A percentile compares a stretch with the other conserved stretches of the same genome.
Conservation (phyloP, 2,797 vertebrate species). For the Mormyrus proboscirostris region DNA sequence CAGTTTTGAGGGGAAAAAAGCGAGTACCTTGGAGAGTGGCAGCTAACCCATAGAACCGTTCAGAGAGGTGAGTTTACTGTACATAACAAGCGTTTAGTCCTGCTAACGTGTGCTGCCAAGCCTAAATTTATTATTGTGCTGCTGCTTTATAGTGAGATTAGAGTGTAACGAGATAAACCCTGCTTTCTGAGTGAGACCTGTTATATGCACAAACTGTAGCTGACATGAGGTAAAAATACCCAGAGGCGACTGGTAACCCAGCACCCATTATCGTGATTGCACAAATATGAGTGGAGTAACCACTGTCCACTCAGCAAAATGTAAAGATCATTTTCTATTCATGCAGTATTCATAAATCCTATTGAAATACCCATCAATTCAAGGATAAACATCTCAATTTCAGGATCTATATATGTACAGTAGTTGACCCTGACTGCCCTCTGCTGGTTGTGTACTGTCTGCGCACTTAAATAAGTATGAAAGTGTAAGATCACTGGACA, state of each 20-base stretch:
- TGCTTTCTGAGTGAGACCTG: background rate
- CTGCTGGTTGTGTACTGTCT: background rate
- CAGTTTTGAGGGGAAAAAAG: background rate
- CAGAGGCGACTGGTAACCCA: background rate
- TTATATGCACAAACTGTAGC: background rate
- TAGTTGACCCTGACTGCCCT: constrained; percentile 13
- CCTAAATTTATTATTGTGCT: background rate
- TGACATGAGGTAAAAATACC: background rate
- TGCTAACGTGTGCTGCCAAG: background rate
- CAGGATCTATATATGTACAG: background rate
- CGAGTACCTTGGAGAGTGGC: background rate
- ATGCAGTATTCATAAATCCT: constrained; percentile 1
- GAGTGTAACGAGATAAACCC: background rate
- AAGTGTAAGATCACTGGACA: background rate
- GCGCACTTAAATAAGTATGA: background rate
- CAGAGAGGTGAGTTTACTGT: background rate
- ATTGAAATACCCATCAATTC: background rate
- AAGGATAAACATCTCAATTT: background rate
- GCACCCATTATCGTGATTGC: background rate
- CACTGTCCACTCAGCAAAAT: background rate
- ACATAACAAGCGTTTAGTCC: background rate
- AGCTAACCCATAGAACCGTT: background rate
- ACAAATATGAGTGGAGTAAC: background rate
- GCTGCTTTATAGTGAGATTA: background rate
- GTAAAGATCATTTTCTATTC: background rate